phyloP scores from a whole-genome alignment of 2,797 vertebrate species.

The Chelon labrosus region DNA sequence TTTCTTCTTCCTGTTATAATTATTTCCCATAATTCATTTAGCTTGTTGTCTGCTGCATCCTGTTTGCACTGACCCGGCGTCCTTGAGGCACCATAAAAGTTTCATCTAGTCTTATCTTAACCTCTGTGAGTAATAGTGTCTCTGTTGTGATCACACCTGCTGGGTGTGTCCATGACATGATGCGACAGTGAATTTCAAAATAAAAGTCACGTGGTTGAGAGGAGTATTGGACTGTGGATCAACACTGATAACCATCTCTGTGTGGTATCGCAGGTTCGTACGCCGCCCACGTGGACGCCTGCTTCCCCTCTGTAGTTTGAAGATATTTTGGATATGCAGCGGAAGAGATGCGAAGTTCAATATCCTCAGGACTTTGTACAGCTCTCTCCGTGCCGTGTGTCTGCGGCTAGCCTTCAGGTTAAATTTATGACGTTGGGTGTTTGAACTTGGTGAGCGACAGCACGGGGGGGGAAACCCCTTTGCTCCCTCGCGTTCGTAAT shows the following conservation, averaged over 20 bases:
- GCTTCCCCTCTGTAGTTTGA: constrained; percentile 29
- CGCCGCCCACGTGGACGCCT: constrained; percentile 9
- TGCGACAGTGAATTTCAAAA: constrained; percentile 32
- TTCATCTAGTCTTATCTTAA: constrained; percentile 52
- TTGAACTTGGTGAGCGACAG: neutral
- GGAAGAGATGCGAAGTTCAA: constrained; percentile 22
- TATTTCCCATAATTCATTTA: neutral
- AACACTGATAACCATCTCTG: constrained; percentile 16
- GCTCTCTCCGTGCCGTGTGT: neutral
- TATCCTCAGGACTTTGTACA: constrained; percentile 22
- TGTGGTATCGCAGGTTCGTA: neutral
- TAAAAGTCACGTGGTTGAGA: constrained; percentile 16
- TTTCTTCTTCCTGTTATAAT: neutral
- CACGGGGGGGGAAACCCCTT: constrained; percentile 29
- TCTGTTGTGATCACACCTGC: constrained; percentile 59
- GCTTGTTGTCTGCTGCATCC: neutral
- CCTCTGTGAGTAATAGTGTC: constrained; percentile 45
- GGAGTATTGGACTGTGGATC: neutral
- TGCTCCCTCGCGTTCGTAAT: neutral
- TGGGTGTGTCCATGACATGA: neutral
- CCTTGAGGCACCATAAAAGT: constrained; percentile 19
- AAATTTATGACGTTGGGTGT: constrained; percentile 3
- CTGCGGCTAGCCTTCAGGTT: constrained; percentile 1
- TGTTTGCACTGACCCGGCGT: constrained; percentile 49
- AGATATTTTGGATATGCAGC: constrained; percentile 49